Evolutionary conservation across 1,140 invertebrate genomes (phyloP), one percentile per base, ranked within the genome.

Genomic region (Zaprionus kolodkinae): DNA sequence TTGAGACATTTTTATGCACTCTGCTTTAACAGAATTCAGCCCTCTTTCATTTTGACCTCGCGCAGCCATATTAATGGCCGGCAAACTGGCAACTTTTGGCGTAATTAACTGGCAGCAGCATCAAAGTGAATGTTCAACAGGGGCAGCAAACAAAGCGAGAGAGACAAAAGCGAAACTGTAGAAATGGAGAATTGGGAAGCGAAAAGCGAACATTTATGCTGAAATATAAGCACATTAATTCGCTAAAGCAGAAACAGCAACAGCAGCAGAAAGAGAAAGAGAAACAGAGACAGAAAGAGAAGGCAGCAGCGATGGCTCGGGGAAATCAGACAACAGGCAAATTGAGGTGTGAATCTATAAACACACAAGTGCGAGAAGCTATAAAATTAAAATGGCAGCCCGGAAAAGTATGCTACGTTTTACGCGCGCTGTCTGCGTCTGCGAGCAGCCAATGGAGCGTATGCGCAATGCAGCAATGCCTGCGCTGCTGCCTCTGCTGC

Each of bases 191-290:
- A 21, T 48, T 9, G 45, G 79, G 78, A 74, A 63, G 78, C 54
- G 74, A 72, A 65, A 68, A 76, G 66, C 66, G 68, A 79, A 77
- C 84, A 88, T 85, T 91, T 91, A 79, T 72, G 70, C 67, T 91
- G 88, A 91, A 80, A 91, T 91, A 91, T 91, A 88, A 91, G 83
- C 68, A 78, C 88, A 91, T 91, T 91, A 91, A 91, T 88, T 88
- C 72, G 67, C 25, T 33, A 40, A 50, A 30, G 62, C 56, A 15
- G 40, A 43, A 33, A 9, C 40, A 43, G 40, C 3, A 43, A 43
- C 13, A 43, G 6, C 6, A 43, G 6, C 6, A 38, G 55, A 55
- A 40, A 9, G 13, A 43, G 40, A 6, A 43, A n/a, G 13, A 43
- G 6, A 6, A 43, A n/a, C 6, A 38, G 55, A 21, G 21, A 21